Base-by-base conservation (phyloP, 1,140 invertebrate genomes). In the Zaprionus gabonicus region DNA sequence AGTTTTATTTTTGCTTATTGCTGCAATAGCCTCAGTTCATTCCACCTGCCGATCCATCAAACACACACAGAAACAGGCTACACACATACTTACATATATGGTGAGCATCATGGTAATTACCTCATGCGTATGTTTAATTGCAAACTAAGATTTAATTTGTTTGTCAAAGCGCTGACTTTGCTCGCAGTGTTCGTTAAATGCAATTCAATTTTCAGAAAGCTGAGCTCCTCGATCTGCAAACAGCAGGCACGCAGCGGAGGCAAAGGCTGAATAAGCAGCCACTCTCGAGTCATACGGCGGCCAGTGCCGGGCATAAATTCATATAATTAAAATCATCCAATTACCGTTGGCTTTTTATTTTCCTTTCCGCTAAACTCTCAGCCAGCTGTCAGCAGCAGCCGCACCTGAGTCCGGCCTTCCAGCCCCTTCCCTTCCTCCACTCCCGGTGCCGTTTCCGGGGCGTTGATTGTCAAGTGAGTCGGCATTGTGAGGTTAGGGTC, bases 291-390 rank as follows among this genome's bases (percentile, higher is more conserved):
- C 9, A 34, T 10, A 34, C 31, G 28, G 51, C 51, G 58, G 20
- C 20, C 63, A 58, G 38, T 65, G 62, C 31, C 49, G 41, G 34
- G 56, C 70, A 80, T 80, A 77, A 90, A 85, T 82, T 82, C 67
- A 63, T 77, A 81, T 90, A 90, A 90, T 90, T 90, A 85, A 90
- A 82, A 74, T 68, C 81, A 77, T 77, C 81, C 85, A 90, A 90
- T 90, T 90, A 85, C 78, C 71, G 60, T 65, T 51, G 51, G 62
- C 59, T 70, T 66, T 69, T 66, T 69, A 59, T 76, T 63, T 63
- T 58, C 44, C 68, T 62, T 59, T 56, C 71, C 44, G 64, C 58
- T 62, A 63, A 46, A 25, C 53, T 59, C 56, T 58, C 69, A 63
- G 41, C 46, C 38, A 84, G 70, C 85, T 90, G 85, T 90, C 81